Evolutionary conservation across 2,113 vertebrate genomes (phyloP), one percentile per base, ranked within the genome.

Genomic region (Corapipo altera): DNA sequence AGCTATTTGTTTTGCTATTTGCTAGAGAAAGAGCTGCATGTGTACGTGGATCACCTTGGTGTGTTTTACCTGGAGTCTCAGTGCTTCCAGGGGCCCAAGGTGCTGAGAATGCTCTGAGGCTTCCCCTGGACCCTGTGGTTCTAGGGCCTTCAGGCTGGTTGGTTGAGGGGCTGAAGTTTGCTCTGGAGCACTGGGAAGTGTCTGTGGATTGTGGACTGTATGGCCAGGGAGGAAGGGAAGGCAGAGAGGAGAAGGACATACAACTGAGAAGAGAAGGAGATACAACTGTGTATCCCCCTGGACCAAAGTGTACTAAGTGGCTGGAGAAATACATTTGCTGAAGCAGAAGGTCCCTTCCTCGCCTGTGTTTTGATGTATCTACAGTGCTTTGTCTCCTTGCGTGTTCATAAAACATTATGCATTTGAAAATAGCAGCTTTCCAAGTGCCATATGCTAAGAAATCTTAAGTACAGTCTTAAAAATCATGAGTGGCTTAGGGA

Each of bases 341-440:
- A 28, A 91, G 91, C 94, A 92, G 89, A 95, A 93, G 94, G 94
- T 93, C 82, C 75, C 49, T 95, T 96, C 92, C 85, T 93, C 23
- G 85, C 92, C 82, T 94, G 82, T 94, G 78, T 95, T 94, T 97
- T 94, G 82, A 78, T 93, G 8, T 91, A 91, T 90, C 92, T 88
- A 39, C 90, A 84, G 86, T 87, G 84, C 88, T 96, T 94, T 95
- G 80, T 96, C 93, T 95, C 80, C 85, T 96, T 96, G 52, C 86
- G 6, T 94, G 92, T 94, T 93, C 95, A 75, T 93, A 95, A 95
- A 96, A 96, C 92, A 92, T 91, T 96, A 95, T 93, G 91, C 88
- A 87, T 96, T 95, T 91, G 96, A 94, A 96, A 96, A 95, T 94
- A 96, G 95, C 92, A 95, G 95, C 88, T 96, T 96, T 96, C 83